phyloP scores from a whole-genome alignment of 1,140 invertebrate species.

The Callitettix versicolor region DNA sequence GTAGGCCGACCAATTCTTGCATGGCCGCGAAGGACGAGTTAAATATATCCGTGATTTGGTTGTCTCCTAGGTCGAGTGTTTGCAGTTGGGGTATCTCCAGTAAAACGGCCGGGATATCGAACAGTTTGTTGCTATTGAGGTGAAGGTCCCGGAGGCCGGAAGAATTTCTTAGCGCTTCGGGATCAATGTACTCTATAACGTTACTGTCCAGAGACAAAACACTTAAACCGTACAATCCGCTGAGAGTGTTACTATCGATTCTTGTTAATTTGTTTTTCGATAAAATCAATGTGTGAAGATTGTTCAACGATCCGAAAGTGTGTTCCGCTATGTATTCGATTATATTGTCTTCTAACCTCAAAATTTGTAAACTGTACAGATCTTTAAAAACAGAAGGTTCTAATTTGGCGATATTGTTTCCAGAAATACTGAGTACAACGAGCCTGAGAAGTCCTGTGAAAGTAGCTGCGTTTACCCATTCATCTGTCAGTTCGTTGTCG shows the following conservation, averaged over 20 bases:
- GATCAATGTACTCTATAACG: constrained; percentile 61
- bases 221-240: constrained; percentile 63
- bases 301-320: constrained; percentile 67
- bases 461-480: constrained; percentile 79
- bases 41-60: constrained; percentile 70
- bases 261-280: constrained; percentile 73
- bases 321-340: constrained; percentile 71
- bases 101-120: constrained; percentile 72
- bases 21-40: constrained; percentile 71
- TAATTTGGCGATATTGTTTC: constrained; percentile 66
- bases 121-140: constrained; percentile 76
- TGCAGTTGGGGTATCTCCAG: constrained; percentile 67
- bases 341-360: constrained; percentile 72
- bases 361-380: constrained; percentile 66
- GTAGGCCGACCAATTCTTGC: constrained; percentile 69
- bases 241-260: constrained; percentile 65
- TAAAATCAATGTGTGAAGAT: constrained; percentile 74
- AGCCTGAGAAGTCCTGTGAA: constrained; percentile 72
- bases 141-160: constrained; percentile 77
- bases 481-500: constrained; percentile 71
- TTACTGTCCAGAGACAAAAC: constrained; percentile 78
- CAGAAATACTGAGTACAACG: constrained; percentile 68
- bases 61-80: constrained; percentile 80
- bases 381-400: constrained; percentile 70
- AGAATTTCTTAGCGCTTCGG: constrained; percentile 71